Percentiles rank a stretch among this genome's conserved stretches.
Evolutionary conservation across 2,888 invertebrate species (phyloP).

Genomic region (Pyrrhia umbra): DNA sequence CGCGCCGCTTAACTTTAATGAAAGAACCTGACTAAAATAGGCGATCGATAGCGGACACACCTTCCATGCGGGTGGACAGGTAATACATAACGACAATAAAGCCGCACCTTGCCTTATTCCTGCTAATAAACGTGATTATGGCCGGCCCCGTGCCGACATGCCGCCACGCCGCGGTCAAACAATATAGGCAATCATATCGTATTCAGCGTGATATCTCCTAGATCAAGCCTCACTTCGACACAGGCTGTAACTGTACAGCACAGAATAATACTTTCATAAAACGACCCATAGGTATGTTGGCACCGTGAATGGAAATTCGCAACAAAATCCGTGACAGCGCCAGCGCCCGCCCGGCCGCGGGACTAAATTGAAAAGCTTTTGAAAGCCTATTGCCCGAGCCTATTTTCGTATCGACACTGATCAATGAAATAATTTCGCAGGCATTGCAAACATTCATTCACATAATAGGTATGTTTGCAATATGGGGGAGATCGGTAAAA

Average conservation of each 20-base stretch:
- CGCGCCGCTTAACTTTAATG: conserved; percentile 56
- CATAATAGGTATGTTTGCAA: conserved; percentile 54
- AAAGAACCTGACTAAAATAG: conserved; percentile 58
- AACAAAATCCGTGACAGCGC: conserved; percentile 64
- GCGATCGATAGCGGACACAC: conserved; percentile 78
- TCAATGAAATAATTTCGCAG: conserved; percentile 73
- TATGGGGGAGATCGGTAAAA: conserved; percentile 29
- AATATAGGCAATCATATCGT: conserved; percentile 19
- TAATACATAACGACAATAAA: conserved; percentile 76
- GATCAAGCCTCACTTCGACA: conserved; percentile 31
- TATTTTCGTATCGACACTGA: conserved; percentile 68
- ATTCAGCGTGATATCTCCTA: conserved; percentile 27
- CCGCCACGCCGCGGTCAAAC: conserved; percentile 35
- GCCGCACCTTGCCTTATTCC: conserved; percentile 75
- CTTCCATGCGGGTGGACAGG: conserved; percentile 72
- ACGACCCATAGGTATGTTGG: conserved; percentile 30
- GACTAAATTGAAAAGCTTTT: conserved; percentile 74
- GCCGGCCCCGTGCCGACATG: conserved; percentile 63
- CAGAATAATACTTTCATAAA: conserved; percentile 50
- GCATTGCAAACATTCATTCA: conserved; percentile 68
- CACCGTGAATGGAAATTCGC: conserved; percentile 46
- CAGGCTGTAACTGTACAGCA: conserved; percentile 2
- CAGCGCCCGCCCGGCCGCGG: conserved; percentile 49
- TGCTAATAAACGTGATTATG: conserved; percentile 79
- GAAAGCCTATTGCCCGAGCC: conserved; percentile 67